Evolutionary conservation across 2,888 invertebrate species (phyloP).

Genomic region (Selenia dentaria): DNA sequence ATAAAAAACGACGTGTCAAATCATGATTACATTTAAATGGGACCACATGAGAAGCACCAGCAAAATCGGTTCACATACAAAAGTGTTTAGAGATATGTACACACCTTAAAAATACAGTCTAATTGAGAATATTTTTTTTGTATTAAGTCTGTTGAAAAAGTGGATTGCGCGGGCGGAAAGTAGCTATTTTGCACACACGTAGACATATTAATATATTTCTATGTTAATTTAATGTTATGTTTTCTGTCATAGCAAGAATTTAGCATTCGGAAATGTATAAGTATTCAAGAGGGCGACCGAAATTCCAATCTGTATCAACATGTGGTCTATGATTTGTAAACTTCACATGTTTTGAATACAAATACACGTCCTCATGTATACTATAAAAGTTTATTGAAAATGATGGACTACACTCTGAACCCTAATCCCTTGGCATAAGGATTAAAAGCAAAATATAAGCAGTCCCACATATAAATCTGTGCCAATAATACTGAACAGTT

Average conservation of each 20-base stretch:
- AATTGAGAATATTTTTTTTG: too few species aligned
- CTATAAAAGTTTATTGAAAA: neutral
- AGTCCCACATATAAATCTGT: constrained; percentile 20
- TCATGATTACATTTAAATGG: too few species aligned
- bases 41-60: too few species aligned
- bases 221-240: too few species aligned
- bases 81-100: too few species aligned
- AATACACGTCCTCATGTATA: constrained; percentile 7
- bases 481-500: constrained; percentile 17
- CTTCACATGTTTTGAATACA: constrained; percentile 32
- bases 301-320: constrained; percentile 18
- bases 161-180: too few species aligned
- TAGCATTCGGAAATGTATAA: constrained; percentile 1
- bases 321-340: constrained; percentile 20
- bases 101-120: too few species aligned
- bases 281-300: constrained; percentile 3
- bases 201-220: too few species aligned
- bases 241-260: neutral
- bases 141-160: too few species aligned
- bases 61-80: too few species aligned
- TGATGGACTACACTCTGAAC: neutral
- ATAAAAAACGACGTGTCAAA: too few species aligned
- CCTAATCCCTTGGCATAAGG: constrained; percentile 5
- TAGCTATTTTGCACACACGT: too few species aligned
- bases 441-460: neutral